Conservation (phyloP, 1,140 invertebrate species). For the Nasonia vitripennis region DNA sequence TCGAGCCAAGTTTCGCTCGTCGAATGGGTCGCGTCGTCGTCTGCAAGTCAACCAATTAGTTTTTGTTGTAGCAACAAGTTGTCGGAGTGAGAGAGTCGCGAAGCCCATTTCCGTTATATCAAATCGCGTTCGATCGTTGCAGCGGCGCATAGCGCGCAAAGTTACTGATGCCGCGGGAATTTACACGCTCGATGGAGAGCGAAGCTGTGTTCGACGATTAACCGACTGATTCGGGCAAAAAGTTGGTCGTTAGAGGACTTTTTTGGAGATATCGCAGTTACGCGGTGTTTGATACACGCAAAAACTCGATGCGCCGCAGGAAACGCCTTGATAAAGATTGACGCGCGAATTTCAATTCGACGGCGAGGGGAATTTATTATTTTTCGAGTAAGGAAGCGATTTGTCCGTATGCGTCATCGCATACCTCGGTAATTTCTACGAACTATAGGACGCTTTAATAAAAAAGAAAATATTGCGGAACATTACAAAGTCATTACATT, state of each 20-base stretch:
- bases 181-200: background rate
- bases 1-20: background rate
- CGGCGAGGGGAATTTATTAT: too few species aligned
- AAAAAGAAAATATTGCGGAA: too few species aligned
- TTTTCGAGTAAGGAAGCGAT: background rate
- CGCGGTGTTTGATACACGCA: background rate
- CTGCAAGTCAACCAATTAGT: conserved; percentile 39
- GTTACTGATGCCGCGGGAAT: conserved; percentile 17
- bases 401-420: too few species aligned
- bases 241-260: background rate
- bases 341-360: background rate
- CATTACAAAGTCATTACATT: background rate
- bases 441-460: too few species aligned
- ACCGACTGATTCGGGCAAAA: background rate
- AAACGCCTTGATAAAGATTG: background rate
- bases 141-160: background rate
- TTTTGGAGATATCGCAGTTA: background rate
- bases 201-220: background rate
- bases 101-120: conserved; percentile 32
- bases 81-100: conserved; percentile 42
- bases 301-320: background rate
- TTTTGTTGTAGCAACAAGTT: conserved; percentile 65
- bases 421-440: background rate
- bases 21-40: background rate
- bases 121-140: conserved; percentile 20